Base-by-base conservation (phyloP, 2,113 vertebrate genomes). In the Smithornis capensis region DNA sequence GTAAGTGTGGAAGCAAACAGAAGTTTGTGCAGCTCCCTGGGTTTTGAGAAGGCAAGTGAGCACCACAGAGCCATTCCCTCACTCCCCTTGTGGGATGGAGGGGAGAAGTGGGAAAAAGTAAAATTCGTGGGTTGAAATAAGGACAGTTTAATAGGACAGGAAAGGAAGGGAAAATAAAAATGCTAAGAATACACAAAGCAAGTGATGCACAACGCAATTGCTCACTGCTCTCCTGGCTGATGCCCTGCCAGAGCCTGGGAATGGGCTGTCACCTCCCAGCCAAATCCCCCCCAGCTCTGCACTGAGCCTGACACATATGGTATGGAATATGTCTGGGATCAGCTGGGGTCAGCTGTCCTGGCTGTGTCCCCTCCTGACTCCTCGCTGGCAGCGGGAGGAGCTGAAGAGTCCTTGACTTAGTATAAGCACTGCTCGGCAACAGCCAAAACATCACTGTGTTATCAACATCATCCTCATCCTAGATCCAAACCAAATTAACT, bases 341-440 rank as follows among this genome's bases (percentile, higher is more conserved):
- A 38, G 59, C 9, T 49, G 31, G 21, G 80, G 7, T 44, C 44
- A 78, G 69, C 37, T 70, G 28, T 21, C 45, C 53, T 14, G 68
- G 22, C 60, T 0, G 0, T 55, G 82, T 62, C 27, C 71, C 64
- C 63, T 70, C 88, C 63, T 0, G 4, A 2, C 56, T 37, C 40
- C 0, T 4, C 2, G 1, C 35, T 56, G 71, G 19, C 8, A 40
- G 29, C 0, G 0, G 3, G 45, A 44, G 45, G 10, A 60, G 53
- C 12, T 62, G 75, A 3, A 10, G 7, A 21, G 2, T 42, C 10
- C 19, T 29, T 42, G 35, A 7, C 6, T 55, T 8, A 3, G 12
- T 33, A 25, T 12, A 7, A 56, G 33, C 35, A 28, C 47, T 49
- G 40, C 75, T 37, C 47, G 62, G 47, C 35, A 62, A 1, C 31